A percentile compares a stretch with the other conserved stretches of the same genome.
phyloP scores from a whole-genome alignment of 2,113 vertebrate genomes.

The Lepisosteus osseus region DNA sequence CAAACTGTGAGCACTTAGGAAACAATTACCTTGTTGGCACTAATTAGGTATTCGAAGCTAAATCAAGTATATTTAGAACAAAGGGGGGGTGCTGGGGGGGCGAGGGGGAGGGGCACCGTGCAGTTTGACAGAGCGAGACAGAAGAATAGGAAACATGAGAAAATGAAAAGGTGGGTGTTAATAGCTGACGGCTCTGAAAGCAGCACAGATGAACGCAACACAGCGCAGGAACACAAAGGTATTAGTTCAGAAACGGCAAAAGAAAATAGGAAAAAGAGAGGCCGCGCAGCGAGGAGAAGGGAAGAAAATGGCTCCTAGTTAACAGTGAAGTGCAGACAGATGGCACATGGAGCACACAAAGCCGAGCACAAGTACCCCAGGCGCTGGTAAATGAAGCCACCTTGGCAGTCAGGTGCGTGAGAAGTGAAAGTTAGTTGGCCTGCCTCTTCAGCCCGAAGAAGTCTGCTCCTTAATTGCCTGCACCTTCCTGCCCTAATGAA shows the following conservation, averaged over 20 bases:
- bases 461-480: conserved; percentile 43
- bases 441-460: not conserved
- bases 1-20: conserved; percentile 77
- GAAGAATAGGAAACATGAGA: conserved; percentile 53
- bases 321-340: conserved; percentile 65
- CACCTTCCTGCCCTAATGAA: conserved; percentile 39
- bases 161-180: conserved; percentile 53
- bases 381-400: conserved; percentile 47
- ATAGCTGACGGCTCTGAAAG: conserved; percentile 53
- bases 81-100: conserved; percentile 34
- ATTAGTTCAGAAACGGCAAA: conserved; percentile 11
- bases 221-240: conserved; percentile 18
- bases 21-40: conserved; percentile 79
- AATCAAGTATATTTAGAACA: conserved; percentile 82
- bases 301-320: conserved; percentile 33
- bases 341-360: conserved; percentile 53
- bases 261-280: conserved; percentile 32
- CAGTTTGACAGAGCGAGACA: conserved; percentile 51
- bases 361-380: conserved; percentile 33
- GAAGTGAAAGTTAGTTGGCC: conserved; percentile 35
- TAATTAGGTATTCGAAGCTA: conserved; percentile 85
- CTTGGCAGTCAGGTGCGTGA: conserved; percentile 41
- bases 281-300: conserved; percentile 49
- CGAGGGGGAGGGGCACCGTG: conserved; percentile 40
- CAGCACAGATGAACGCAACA: conserved; percentile 9